Base-by-base conservation (phyloP, 92 coral and sea anemone genomes). In the Porites evermanni region DNA sequence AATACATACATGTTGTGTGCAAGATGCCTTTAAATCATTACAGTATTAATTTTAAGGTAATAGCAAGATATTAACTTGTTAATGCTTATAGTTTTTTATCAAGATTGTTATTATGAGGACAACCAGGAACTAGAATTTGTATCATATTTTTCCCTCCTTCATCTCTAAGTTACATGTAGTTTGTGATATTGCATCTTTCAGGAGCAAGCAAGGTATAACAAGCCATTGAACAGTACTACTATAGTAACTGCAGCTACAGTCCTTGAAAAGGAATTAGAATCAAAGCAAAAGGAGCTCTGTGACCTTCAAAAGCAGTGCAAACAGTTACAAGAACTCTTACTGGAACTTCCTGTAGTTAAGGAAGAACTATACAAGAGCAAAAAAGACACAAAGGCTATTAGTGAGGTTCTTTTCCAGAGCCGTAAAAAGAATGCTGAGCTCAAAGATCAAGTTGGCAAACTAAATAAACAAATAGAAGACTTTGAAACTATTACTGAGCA, bases 391-490 rank as follows among this genome's bases (percentile, higher is more conserved):
- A 86, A 84, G 32, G 84, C 79, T 24, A 64, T 92, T 3, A 85
- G 84, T 51, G 89, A 86, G 11, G 52, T 92, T 54, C 67, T 90
- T 18, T 77, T 89, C 44, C 38, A 87, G 26, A 84, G 95, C 53
- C 95, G 91, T 13, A 90, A 84, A 77, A 86, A 89, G 53, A 86
- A 87, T 70, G 88, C 80, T 47, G 81, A 74, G 47, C 90, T 89
- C 10, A 89, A 89, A 68, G 84, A 91, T 18, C 58, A 67, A 2
- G 44, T 86, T 11, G 75, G 74, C 53, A 86, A 86, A 47, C 88
- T 92, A 20, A 85, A 78, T 61, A 92, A 86, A 51, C 91, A 92
- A 70, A 14, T 82, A 3, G 52, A 53, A 53, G 29, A 64, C 53
- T 72, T 76, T 26, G 91, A 89, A 67, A 26, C 75, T 26, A 53